phyloP scores from a whole-genome alignment of 2,797 vertebrate genomes.

The Octomys mimax region DNA sequence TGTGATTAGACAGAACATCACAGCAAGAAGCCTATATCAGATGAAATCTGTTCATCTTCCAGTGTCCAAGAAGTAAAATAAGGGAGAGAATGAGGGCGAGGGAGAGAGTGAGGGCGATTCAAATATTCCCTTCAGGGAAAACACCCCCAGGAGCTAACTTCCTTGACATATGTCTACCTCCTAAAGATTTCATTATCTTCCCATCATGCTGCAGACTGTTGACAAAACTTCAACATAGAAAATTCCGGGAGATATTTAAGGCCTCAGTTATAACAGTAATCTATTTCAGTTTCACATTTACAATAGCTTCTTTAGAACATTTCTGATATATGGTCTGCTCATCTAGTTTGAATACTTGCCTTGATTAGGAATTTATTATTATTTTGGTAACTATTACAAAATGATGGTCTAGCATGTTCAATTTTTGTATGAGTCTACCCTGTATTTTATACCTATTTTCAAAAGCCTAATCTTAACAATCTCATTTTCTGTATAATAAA shows the following conservation, averaged over 20 bases:
- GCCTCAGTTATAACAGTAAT: not conserved
- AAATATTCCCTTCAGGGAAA: not conserved
- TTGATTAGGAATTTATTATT: not conserved
- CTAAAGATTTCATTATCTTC: not conserved
- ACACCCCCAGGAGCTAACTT: too few relatives aligned
- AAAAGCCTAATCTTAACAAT: not conserved
- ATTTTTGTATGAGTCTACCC: not conserved
- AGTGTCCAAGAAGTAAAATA: not conserved
- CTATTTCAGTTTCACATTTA: not conserved
- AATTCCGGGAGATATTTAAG: not conserved
- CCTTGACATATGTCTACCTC: not conserved
- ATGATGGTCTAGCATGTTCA: not conserved
- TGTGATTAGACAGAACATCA: not conserved
- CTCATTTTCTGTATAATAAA: not conserved
- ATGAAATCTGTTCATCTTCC: not conserved
- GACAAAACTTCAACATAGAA: not conserved
- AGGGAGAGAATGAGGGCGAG: not conserved
- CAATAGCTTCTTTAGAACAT: not conserved
- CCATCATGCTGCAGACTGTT: not conserved
- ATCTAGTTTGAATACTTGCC: not conserved
- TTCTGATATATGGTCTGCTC: not conserved
- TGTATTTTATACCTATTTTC: not conserved
- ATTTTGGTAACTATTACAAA: slow-evolving; percentile 32
- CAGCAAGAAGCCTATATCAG: too few relatives aligned
- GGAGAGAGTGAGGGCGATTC: not conserved